phyloP scores from a whole-genome alignment of 2,797 vertebrate species.

The Chelon labrosus region DNA sequence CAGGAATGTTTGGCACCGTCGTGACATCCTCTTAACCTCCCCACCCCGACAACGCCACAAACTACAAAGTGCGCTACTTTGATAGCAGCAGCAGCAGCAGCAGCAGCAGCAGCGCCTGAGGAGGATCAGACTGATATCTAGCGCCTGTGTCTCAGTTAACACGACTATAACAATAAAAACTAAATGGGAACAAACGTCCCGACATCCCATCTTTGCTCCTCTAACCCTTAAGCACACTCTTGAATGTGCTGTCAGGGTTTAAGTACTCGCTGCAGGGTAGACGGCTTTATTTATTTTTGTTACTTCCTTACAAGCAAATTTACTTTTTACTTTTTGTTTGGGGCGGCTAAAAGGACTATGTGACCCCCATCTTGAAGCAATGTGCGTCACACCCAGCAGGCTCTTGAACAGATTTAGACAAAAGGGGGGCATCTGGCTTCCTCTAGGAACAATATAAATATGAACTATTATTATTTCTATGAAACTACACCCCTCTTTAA shows the following conservation, averaged over 20 bases:
- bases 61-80: constrained; percentile 85
- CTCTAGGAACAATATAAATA: constrained; percentile 55
- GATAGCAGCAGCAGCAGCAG: constrained; percentile 74
- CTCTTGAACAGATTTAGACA: constrained; percentile 77
- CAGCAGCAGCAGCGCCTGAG: constrained; percentile 85
- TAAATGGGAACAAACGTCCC: constrained; percentile 83
- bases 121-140: constrained; percentile 89
- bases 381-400: constrained; percentile 79
- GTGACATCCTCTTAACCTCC: constrained; percentile 78
- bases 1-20: constrained; percentile 73
- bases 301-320: constrained; percentile 85
- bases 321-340: constrained; percentile 88
- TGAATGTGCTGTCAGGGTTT: constrained; percentile 73
- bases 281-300: constrained; percentile 67
- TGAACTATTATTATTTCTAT: constrained; percentile 60
- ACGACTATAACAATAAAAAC: constrained; percentile 94
- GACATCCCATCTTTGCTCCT: constrained; percentile 89
- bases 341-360: constrained; percentile 80
- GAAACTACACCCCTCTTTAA: constrained; percentile 56
- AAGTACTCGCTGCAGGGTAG: constrained; percentile 92
- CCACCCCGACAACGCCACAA: constrained; percentile 71
- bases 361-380: constrained; percentile 89
- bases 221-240: constrained; percentile 94
- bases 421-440: constrained; percentile 73
- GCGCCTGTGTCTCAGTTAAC: constrained; percentile 87